Evolutionary conservation across 2,113 vertebrate species (phyloP).

Genomic region (Calyptommatus sinebrachiatus): DNA sequence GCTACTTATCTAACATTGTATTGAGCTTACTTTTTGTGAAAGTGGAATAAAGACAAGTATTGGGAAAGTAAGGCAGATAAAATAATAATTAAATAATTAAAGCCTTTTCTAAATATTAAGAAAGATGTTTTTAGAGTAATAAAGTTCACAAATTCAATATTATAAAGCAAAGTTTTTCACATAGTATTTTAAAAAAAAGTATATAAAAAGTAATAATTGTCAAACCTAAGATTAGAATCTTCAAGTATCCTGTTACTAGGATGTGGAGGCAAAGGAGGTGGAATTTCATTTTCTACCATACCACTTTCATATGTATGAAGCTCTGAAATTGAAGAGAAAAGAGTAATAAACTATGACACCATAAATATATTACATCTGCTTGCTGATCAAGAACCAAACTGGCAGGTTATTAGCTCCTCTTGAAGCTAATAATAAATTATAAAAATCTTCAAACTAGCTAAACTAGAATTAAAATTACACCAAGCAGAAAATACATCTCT

Average conservation of each 20-base stretch:
- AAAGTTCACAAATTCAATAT: background rate
- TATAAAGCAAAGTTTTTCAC: background rate
- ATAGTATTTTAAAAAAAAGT: conserved; percentile 3
- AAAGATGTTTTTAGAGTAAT: background rate
- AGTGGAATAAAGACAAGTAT: background rate
- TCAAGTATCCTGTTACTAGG: conserved; percentile 66
- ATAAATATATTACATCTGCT: conserved; percentile 35
- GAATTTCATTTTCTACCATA: conserved; percentile 60
- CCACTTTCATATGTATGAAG: conserved; percentile 39
- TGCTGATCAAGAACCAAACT: conserved; percentile 47
- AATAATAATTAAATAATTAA: background rate
- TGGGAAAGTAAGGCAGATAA: background rate
- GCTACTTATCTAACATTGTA: no score
- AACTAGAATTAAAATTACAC: conserved; percentile 63
- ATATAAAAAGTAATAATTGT: conserved; percentile 18
- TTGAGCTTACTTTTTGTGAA: background rate
- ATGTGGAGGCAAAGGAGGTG: conserved; percentile 69
- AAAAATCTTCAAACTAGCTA: conserved; percentile 65
- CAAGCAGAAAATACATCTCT: conserved; percentile 49
- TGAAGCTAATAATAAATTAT: conserved; percentile 55
- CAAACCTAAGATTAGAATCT: conserved; percentile 73
- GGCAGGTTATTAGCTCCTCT: conserved; percentile 18
- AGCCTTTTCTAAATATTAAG: background rate
- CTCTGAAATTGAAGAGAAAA: conserved; percentile 59
- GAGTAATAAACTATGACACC: conserved; percentile 47